Conservation (phyloP, 92 coral and sea anemone genomes). For the Siderastrea radians region DNA sequence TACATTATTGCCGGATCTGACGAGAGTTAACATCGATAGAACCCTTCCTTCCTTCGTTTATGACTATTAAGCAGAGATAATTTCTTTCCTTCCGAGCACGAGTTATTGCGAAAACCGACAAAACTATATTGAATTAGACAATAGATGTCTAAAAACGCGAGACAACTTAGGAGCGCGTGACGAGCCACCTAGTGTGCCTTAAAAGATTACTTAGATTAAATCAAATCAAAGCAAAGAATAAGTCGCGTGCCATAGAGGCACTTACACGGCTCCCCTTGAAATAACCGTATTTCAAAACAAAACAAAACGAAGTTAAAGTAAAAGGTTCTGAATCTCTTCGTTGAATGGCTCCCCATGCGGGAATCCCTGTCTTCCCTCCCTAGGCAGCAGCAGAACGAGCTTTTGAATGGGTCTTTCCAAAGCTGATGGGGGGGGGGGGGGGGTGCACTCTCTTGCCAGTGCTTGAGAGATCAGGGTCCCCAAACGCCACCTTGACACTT, state of each 20-base stretch:
- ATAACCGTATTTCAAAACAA: slow-evolving; percentile 36
- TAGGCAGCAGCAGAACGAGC: slow-evolving; percentile 42
- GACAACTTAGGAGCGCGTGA: slow-evolving; percentile 20
- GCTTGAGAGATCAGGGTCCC: slow-evolving; percentile 35
- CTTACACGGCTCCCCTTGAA: slow-evolving; percentile 45
- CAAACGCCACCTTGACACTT: slow-evolving; percentile 34
- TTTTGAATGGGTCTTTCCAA: slow-evolving; percentile 47
- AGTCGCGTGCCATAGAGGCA: slow-evolving; percentile 21
- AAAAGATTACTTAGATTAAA: background rate
- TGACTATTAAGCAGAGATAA: no score
- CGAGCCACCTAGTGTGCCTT: background rate
- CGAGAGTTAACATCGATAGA: no score
- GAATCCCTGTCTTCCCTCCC: slow-evolving; percentile 36
- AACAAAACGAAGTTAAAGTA: slow-evolving; percentile 31
- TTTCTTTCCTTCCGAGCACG: no score
- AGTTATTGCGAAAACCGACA: no score
- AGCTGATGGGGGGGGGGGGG: slow-evolving; percentile 28
- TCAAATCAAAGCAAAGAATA: slow-evolving; percentile 1
- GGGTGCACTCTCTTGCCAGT: slow-evolving; percentile 41
- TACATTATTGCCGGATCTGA: no score
- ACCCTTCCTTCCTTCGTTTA: no score
- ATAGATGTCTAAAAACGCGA: slow-evolving; percentile 5
- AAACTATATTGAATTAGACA: background rate
- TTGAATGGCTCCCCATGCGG: slow-evolving; percentile 41
- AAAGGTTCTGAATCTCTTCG: slow-evolving; percentile 17